Percentiles rank a stretch among this genome's conserved stretches.
Evolutionary conservation across 2,113 vertebrate genomes (phyloP).

Genomic region (Sakesphorus luctuosus): DNA sequence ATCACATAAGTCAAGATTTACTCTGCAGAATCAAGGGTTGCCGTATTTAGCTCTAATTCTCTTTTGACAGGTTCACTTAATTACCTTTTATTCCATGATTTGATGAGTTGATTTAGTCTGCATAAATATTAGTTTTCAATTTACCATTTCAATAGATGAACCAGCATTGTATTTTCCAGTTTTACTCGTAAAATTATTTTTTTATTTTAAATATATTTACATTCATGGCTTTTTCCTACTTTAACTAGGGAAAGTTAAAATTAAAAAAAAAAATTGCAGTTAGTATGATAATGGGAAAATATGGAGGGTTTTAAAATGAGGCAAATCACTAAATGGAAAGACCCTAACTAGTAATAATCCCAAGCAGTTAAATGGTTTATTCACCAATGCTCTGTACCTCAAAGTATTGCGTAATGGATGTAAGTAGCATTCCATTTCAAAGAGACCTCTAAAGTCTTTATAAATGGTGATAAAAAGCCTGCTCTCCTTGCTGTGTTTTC

Average conservation of each 20-base stretch:
- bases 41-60: neutral
- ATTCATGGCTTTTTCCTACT: neutral
- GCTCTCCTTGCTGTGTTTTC: neutral
- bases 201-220: neutral
- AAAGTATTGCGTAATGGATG: neutral
- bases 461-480: slow-evolving; percentile 9
- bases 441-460: neutral
- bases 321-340: neutral
- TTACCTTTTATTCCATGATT: slow-evolving; percentile 10
- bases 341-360: neutral
- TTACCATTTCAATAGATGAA: neutral
- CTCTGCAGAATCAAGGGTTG: neutral
- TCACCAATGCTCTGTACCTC: neutral
- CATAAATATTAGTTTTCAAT: slow-evolving; percentile 17
- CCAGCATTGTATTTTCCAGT: neutral
- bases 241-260: neutral
- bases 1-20: neutral
- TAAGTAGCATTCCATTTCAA: neutral
- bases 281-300: neutral
- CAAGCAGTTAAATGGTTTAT: neutral
- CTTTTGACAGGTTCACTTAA: slow-evolving; percentile 9
- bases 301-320: neutral
- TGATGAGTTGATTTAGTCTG: neutral
- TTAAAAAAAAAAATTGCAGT: neutral
- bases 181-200: neutral